Base-by-base conservation (phyloP, 1,140 invertebrate species). In the Saccostrea echinata region DNA sequence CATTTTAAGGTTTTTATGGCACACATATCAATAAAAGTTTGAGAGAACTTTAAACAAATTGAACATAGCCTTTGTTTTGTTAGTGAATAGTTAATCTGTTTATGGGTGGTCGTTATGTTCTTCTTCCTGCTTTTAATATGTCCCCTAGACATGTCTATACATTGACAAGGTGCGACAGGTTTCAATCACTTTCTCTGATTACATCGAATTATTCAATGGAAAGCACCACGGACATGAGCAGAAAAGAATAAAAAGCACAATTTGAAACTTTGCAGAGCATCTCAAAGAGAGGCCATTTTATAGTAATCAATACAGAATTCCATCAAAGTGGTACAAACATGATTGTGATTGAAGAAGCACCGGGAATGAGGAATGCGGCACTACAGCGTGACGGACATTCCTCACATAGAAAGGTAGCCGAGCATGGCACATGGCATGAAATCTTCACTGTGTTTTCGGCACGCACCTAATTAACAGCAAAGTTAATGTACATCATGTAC, bases 31-130 rank as follows among this genome's bases (percentile, higher is more conserved):
- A 76, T 27, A 76, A 76, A 76, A 12, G 27, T 76, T 76, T 27
- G 27, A 76, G 68, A 76, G 68, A 30, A 76, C 68, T 76, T 76
- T 76, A 76, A 76, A 76, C 68, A 76, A 76, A 16, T 30, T 30
- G 8, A 76, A 30, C 68, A 33, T 76, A 33, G 68, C 68, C 68
- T 76, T 76, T 33, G 30, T 76, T 76, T 76, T 76, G 68, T 76
- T 76, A 76, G 68, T 76, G 68, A 76, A 30, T 33, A 16, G 68
- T 30, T 76, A 33, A 76, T 76, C 68, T 76, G 27, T 76, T 76
- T 35, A 76, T 76, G 68, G 57, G 27, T 76, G 68, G 68, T 33
- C 68, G 27, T 76, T 76, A 33, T 30, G 30, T 27, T 11, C 11
- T 76, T 76, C 68, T 76, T 76, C 68, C 68, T 76, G 68, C 16